phyloP scores from a whole-genome alignment of 2,113 vertebrate genomes.

The Rhinoderma darwinii region DNA sequence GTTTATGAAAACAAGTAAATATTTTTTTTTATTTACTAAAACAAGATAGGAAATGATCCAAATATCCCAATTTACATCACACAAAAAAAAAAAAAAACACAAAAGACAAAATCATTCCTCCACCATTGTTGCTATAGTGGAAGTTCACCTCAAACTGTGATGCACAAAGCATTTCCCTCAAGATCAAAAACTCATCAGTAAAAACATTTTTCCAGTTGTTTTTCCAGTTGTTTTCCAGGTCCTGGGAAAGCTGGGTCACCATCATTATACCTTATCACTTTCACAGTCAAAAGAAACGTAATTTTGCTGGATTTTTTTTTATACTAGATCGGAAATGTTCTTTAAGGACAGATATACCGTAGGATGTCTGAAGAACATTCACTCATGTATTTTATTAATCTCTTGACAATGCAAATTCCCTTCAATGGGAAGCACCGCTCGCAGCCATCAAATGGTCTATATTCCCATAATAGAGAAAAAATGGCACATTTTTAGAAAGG shows the following conservation, averaged over 20 bases:
- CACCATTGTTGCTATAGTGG: too few species aligned
- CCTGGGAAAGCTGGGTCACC: too few species aligned
- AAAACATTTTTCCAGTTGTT: too few species aligned
- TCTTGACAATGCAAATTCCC: slow-evolving; percentile 23
- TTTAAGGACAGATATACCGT: background rate
- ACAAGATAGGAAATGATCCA: too few species aligned
- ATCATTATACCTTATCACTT: too few species aligned
- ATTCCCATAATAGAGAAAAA: slow-evolving; percentile 28
- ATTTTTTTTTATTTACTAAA: background rate
- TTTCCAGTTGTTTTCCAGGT: background rate
- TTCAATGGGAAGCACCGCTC: background rate
- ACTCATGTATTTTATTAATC: slow-evolving; percentile 21
- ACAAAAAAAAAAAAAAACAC: background rate
- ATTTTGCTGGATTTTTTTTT: too few species aligned
- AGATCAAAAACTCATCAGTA: too few species aligned
- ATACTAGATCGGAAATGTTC: background rate
- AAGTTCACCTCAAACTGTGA: too few species aligned
- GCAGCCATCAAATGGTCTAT: background rate
- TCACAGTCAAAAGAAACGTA: too few species aligned
- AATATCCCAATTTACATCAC: background rate
- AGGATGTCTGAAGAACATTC: slow-evolving; percentile 18
- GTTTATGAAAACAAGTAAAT: background rate
- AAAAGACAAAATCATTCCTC: background rate
- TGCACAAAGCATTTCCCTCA: too few species aligned
- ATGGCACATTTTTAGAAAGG: slow-evolving; percentile 13